These are phyloP conservation scores for Myripristis jacobus DNA, from an alignment of 2,797 vertebrate genomes.

Conservation along the genomic window DNA sequence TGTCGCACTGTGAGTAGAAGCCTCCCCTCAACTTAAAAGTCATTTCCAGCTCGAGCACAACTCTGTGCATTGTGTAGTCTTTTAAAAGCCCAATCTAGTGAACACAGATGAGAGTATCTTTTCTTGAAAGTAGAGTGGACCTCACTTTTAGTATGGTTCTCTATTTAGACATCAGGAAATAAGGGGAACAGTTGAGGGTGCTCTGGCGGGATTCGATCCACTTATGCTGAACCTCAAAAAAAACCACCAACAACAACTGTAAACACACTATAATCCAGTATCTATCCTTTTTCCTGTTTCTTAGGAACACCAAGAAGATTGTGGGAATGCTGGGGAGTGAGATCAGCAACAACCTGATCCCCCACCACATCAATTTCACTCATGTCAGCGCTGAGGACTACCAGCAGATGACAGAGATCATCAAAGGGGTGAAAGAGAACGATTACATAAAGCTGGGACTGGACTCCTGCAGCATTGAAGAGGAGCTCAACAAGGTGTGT, in stretches of 20 bases:
- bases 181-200: too few relatives aligned
- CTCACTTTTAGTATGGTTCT: background rate
- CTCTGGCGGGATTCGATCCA: too few relatives aligned
- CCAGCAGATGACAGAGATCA: constrained; percentile 86
- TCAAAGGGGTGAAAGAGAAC: constrained; percentile 85
- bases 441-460: constrained; percentile 86
- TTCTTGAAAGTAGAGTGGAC: too few relatives aligned
- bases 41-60: background rate
- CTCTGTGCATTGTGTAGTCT: too few relatives aligned
- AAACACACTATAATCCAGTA: background rate
- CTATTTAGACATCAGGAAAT: too few relatives aligned
- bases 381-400: constrained; percentile 89
- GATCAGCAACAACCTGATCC: constrained; percentile 86
- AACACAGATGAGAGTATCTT: too few relatives aligned
- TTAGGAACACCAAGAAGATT: constrained; percentile 90
- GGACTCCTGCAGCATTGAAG: constrained; percentile 89
- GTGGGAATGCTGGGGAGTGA: constrained; percentile 84
- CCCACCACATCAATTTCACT: constrained; percentile 91
- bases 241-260: too few relatives aligned
- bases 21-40: background rate
- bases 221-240: too few relatives aligned
- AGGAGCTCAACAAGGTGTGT: constrained; percentile 93
- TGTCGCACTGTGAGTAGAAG: constrained; percentile 80
- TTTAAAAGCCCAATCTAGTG: too few relatives aligned
- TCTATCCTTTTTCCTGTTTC: constrained; percentile 21